Evolutionary conservation across 1,140 invertebrate genomes (phyloP).

Genomic region (Conopomorpha cramerella): DNA sequence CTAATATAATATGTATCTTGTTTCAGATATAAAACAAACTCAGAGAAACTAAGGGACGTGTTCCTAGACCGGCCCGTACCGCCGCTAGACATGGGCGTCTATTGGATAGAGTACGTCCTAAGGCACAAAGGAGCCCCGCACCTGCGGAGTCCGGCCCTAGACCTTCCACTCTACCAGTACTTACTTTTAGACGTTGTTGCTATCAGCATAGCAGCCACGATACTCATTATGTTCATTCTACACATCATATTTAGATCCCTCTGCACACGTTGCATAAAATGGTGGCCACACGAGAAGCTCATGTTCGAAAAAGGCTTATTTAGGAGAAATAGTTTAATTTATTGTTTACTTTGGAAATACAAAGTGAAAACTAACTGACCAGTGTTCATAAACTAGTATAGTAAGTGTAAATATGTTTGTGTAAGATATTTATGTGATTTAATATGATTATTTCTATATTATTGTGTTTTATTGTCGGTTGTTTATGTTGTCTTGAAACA

Average conservation of each 20-base stretch:
- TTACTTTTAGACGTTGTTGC: slow-evolving; percentile 66
- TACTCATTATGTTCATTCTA: slow-evolving; percentile 29
- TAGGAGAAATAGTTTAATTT: slow-evolving; percentile 29
- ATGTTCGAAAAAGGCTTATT: slow-evolving; percentile 33
- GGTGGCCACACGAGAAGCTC: slow-evolving; percentile 34
- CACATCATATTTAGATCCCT: slow-evolving; percentile 39
- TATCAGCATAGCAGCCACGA: slow-evolving; percentile 21
- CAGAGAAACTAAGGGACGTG: slow-evolving; percentile 41
- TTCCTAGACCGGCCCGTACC: slow-evolving; percentile 61
- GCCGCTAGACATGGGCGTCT: slow-evolving; percentile 62
- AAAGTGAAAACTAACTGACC: slow-evolving; percentile 36
- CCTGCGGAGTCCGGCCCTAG: slow-evolving; percentile 62
- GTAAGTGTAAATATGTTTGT: slow-evolving; percentile 27
- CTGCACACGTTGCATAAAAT: slow-evolving; percentile 38
- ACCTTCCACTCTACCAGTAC: slow-evolving; percentile 66
- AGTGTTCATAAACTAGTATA: too few species aligned
- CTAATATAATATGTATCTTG: slow-evolving; percentile 2
- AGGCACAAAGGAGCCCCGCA: slow-evolving; percentile 67
- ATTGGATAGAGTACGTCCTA: slow-evolving; percentile 70
- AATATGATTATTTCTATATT: background rate
- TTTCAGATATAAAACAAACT: slow-evolving; percentile 42
- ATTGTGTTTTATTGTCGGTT: too few species aligned
- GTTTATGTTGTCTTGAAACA: too few species aligned
- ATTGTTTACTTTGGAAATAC: slow-evolving; percentile 37
- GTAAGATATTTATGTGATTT: slow-evolving; percentile 22